Evolutionary conservation across 2,113 vertebrate genomes (phyloP).

Genomic region (Daphoenositta chrysoptera): DNA sequence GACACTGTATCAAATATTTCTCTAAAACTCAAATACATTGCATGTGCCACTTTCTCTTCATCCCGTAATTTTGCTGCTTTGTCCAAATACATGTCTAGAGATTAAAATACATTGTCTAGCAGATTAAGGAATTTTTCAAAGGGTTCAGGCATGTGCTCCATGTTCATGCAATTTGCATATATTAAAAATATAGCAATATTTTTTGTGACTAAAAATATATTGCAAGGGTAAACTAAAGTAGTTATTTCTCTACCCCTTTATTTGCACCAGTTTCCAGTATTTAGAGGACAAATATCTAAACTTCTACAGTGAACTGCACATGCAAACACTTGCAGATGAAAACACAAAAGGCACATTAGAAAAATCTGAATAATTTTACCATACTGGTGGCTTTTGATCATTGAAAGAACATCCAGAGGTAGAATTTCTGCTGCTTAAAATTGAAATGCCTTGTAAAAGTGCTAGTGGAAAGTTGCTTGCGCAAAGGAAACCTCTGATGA

Average conservation of each 20-base stretch:
- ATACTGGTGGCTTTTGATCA: background rate
- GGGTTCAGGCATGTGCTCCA: background rate
- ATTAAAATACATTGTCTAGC: too few species aligned
- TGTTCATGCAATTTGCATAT: background rate
- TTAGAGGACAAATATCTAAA: background rate
- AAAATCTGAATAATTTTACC: background rate
- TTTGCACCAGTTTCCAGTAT: background rate
- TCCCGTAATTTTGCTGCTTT: background rate
- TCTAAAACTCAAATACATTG: conserved; percentile 1
- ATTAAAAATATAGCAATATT: background rate
- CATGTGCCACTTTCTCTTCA: background rate
- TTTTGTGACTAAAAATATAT: background rate
- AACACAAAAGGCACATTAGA: background rate
- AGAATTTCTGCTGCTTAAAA: background rate
- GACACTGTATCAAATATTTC: conserved; percentile 1
- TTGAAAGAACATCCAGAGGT: background rate
- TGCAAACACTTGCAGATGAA: background rate
- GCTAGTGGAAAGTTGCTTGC: background rate
- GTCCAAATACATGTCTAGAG: rapidly evolving
- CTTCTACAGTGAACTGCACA: background rate
- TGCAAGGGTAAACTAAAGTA: background rate
- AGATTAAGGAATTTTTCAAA: conserved; percentile 6
- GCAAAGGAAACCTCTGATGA: background rate
- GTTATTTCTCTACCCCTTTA: background rate
- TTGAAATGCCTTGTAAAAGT: background rate